Evolutionary conservation across 2,797 vertebrate species (phyloP).

Genomic region (Sebastes variabilis): DNA sequence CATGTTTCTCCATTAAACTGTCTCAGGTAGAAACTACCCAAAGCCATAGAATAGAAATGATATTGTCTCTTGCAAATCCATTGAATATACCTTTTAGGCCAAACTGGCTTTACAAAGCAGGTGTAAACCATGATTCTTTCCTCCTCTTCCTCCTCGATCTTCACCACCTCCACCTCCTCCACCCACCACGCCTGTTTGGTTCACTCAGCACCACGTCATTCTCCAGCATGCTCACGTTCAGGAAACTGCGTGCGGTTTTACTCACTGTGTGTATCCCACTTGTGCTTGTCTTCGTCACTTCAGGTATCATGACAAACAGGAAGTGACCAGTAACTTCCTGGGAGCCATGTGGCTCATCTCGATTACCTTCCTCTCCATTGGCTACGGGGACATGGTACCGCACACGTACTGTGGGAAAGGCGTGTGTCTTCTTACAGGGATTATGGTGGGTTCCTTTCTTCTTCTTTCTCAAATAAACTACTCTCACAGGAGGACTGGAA

Average conservation of each 20-base stretch:
- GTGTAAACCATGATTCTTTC: slow-evolving; percentile 42
- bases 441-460: slow-evolving; percentile 87
- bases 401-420: slow-evolving; percentile 97
- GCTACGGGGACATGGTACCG: slow-evolving; percentile 97
- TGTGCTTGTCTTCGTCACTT: slow-evolving; percentile 71
- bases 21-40: slow-evolving; percentile 4
- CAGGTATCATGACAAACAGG: slow-evolving; percentile 98
- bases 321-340: slow-evolving; percentile 97
- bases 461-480: background rate
- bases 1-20: slow-evolving; percentile 32
- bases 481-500: background rate
- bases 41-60: slow-evolving; percentile 14
- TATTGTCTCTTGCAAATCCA: slow-evolving; percentile 21
- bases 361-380: slow-evolving; percentile 96
- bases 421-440: slow-evolving; percentile 95
- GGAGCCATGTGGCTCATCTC: slow-evolving; percentile 98
- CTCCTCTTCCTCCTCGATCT: slow-evolving; percentile 23
- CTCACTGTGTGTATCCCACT: slow-evolving; percentile 59
- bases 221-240: slow-evolving; percentile 66
- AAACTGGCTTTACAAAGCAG: slow-evolving; percentile 37
- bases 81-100: background rate
- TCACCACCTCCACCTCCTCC: slow-evolving; percentile 51
- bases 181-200: slow-evolving; percentile 50
- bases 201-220: slow-evolving; percentile 51
- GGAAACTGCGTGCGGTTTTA: slow-evolving; percentile 68